These are phyloP conservation scores for Clistopyga incitator DNA, from an alignment of 2,888 invertebrate genomes.

Conservation along the genomic window DNA sequence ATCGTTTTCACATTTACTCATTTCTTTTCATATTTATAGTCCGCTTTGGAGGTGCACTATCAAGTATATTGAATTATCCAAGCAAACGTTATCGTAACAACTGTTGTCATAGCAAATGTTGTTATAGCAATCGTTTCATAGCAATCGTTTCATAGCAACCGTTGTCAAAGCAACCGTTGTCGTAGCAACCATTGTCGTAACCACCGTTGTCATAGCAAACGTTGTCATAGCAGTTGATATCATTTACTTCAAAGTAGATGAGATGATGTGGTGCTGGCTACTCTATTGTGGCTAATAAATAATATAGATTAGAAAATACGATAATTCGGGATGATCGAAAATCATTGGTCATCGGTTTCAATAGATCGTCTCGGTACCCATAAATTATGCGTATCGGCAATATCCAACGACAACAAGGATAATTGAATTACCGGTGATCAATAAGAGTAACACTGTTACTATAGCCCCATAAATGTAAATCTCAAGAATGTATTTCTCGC, in stretches of 20 bases:
- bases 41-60: constrained; percentile 40
- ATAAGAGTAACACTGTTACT: not conserved
- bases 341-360: not conserved
- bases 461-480: not conserved
- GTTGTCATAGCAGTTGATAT: too few relatives aligned
- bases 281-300: not conserved
- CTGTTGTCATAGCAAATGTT: too few relatives aligned
- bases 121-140: too few relatives aligned
- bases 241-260: too few relatives aligned
- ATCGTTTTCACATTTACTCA: constrained; percentile 61
- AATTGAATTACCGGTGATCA: not conserved
- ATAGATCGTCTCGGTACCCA: not conserved
- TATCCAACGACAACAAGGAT: not conserved
- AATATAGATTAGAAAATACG: not conserved
- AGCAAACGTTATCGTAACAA: too few relatives aligned
- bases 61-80: constrained; percentile 30
- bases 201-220: too few relatives aligned
- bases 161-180: too few relatives aligned
- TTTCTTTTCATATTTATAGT: constrained; percentile 64
- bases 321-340: not conserved
- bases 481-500: not conserved
- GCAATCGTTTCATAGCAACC: too few relatives aligned
- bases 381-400: not conserved
- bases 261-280: too few relatives aligned
- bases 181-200: too few relatives aligned